phyloP scores from a whole-genome alignment of 2,888 invertebrate species.

The Aphodius granarius region DNA sequence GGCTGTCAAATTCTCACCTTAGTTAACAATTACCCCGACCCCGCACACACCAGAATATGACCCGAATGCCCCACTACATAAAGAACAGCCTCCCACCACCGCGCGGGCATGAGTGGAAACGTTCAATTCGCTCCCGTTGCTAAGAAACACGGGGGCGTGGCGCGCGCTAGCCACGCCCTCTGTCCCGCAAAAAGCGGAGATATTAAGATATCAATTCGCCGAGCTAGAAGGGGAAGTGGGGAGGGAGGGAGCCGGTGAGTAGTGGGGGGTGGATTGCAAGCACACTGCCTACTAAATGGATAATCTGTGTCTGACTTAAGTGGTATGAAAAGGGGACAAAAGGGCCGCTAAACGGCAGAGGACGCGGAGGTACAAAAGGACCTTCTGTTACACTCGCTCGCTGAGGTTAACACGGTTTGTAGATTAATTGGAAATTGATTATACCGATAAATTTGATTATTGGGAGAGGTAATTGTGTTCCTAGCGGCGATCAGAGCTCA shows the following conservation, averaged over 20 bases:
- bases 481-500: background rate
- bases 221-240: background rate
- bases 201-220: constrained; percentile 38
- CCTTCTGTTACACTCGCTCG: background rate
- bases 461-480: background rate
- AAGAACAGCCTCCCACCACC: constrained; percentile 19
- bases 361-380: background rate
- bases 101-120: constrained; percentile 12
- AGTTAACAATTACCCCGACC: constrained; percentile 36
- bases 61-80: constrained; percentile 27
- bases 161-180: constrained; percentile 21
- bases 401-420: background rate
- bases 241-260: background rate
- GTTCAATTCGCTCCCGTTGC: constrained; percentile 46
- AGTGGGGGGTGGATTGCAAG: background rate
- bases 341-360: background rate
- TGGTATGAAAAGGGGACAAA: background rate
- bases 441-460: background rate
- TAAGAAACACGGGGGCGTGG: constrained; percentile 46
- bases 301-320: background rate
- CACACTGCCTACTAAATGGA: background rate
- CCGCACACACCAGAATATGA: constrained; percentile 28
- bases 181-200: constrained; percentile 21
- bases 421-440: background rate
- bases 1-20: constrained; percentile 36